Evolutionary conservation across 2,888 invertebrate genomes (phyloP), one percentile per base, ranked within the genome.

Genomic region (Amphimallon solstitiale): DNA sequence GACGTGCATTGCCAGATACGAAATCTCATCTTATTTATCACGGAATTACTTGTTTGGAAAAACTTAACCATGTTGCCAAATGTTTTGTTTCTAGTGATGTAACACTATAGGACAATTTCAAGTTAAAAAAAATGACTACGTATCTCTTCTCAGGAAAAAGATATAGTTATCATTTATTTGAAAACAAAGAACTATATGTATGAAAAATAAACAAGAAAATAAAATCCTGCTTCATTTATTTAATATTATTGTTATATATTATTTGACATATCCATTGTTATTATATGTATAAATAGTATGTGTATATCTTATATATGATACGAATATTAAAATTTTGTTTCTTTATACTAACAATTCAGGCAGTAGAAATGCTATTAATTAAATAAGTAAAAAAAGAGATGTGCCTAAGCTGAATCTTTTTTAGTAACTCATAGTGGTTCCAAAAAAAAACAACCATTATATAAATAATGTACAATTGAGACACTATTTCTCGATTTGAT

Each of bases 121-220:
- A 61, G 37, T 61, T 61, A 46, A 54, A n/a, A 38, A 52, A 54
- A 43, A 15, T 40, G 5, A 17, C 7, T 14, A 40, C 19, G 66
- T 66, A 62, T 66, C 65, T 61, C 66, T 56, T 49, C 66, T 66
- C 66, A 66, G 66, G 66, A 66, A 59, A 48, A 40, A 43, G 17
- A 37, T 49, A 65, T 65, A 60, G 65, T 60, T 65, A 65, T 65
- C 35, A 45, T 14, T 38, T 43, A 56, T 45, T n/a, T 52, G 19
- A 17, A 56, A 40, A 49, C 10, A 29, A 21, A 19, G n/a, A 12
- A 54, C 38, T 43, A 63, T 63, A 29, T 29, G 9, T 29, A 29
- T 29, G 5, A 5, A 5, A 29, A 29, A 29, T 35, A 63, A 21
- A 35, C 7, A 12, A 35, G 29, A 29, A 21, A n/a, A 29, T 52